A percentile compares a stretch with the other conserved stretches of the same genome.
phyloP scores from a whole-genome alignment of 2,888 invertebrate species.

The Melinaea marsaeus region DNA sequence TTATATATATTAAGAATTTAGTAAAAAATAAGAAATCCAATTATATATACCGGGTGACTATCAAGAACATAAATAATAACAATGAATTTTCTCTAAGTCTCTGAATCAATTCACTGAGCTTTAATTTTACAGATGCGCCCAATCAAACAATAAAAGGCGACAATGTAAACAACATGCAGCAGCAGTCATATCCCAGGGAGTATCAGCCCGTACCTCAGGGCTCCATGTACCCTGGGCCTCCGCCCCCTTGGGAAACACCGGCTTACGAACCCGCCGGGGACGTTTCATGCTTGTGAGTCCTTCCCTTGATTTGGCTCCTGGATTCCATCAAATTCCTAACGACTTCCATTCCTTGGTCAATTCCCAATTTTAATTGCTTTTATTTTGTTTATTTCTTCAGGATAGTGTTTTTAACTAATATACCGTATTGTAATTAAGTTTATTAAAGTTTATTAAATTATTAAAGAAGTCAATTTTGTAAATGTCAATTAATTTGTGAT shows the following conservation, averaged over 20 bases:
- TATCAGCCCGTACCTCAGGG: conserved; percentile 59
- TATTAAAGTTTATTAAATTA: neutral
- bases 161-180: conserved; percentile 77
- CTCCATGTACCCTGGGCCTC: conserved; percentile 59
- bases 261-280: conserved; percentile 73
- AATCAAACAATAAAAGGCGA: conserved; percentile 68
- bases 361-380: conserved; percentile 17
- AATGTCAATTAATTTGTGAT: neutral
- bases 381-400: neutral
- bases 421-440: neutral
- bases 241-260: conserved; percentile 63
- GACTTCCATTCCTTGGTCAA: conserved; percentile 20
- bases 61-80: no score
- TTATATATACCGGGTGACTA: no score
- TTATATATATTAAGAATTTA: no score
- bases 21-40: no score
- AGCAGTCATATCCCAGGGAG: conserved; percentile 64
- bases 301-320: conserved; percentile 57
- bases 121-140: conserved; percentile 68
- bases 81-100: conserved; percentile 8
- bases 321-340: conserved; percentile 39
- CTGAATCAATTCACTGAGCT: conserved; percentile 33
- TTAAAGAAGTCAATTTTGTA: neutral
- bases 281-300: conserved; percentile 77
- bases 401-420: neutral